Conservation (phyloP, 2,797 vertebrate species). For the Ctenosaura bakeri region DNA sequence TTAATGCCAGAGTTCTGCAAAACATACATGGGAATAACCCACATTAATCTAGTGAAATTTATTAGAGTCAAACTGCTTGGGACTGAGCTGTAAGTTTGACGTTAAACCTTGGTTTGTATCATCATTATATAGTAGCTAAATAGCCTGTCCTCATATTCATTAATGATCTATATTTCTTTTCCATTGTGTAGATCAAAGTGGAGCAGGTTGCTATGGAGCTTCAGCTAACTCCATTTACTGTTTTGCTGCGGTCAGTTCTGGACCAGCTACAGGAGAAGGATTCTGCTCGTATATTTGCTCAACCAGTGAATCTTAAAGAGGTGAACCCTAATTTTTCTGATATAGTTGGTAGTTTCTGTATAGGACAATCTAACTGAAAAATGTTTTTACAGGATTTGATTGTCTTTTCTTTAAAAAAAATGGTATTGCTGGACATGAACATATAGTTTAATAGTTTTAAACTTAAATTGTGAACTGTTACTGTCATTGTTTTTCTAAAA, state of each 20-base stretch:
- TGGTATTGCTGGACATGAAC: background rate
- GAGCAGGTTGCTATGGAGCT: slow-evolving; percentile 94
- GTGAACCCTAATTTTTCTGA: slow-evolving; percentile 73
- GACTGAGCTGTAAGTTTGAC: background rate
- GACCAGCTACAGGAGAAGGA: slow-evolving; percentile 96
- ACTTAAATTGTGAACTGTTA: too few species aligned
- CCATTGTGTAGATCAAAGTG: slow-evolving; percentile 87
- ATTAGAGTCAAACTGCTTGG: background rate
- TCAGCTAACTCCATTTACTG: slow-evolving; percentile 92
- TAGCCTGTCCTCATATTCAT: background rate
- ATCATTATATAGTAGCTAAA: background rate
- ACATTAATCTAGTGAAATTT: background rate
- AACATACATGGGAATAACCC: background rate
- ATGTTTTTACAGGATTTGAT: background rate
- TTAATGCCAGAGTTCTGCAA: background rate
- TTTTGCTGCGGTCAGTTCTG: slow-evolving; percentile 89
- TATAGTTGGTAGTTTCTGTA: background rate
- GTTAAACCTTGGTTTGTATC: background rate
- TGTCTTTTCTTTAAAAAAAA: background rate
- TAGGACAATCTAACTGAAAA: background rate
- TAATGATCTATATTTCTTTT: slow-evolving; percentile 12
- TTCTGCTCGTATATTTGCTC: slow-evolving; percentile 92
- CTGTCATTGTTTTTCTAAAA: too few species aligned
- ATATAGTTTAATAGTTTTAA: too few species aligned
- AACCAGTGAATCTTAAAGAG: slow-evolving; percentile 94